Evolutionary conservation across 92 coral and sea anemone species (phyloP), one percentile per base, ranked within the genome.

Genomic region (Epizoanthus scotinus): DNA sequence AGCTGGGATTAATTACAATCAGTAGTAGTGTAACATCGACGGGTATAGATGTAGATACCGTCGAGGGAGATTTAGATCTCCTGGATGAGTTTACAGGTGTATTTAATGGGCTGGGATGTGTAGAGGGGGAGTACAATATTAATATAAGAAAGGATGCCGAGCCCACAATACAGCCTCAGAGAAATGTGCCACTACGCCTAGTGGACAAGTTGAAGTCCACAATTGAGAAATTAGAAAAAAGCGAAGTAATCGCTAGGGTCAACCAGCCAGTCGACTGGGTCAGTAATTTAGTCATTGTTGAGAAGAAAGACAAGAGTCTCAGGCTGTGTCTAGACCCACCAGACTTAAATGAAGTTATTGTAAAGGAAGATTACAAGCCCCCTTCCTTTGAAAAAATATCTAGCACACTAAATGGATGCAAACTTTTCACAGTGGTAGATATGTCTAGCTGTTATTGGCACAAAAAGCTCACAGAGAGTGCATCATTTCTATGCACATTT

Each of bases 391-490:
- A 85, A 80, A 71, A 63, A 59, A 80, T 70, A 54, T 85, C 85
- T 28, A 79, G 70, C 64, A 80, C 61, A 44, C 64, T 79, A 8
- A 80, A 85, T 53, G 77, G 85, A 38, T 71, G 73, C n/a, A 70
- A 82, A 20, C 24, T 55, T 36, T 71, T 82, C 78, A 68, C 73
- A 31, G 79, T 82, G 14, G 77, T 85, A 60, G 85, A 84, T 56
- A 84, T 65, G 87, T 44, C 82, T 47, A 84, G 71, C 63, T 85
- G 85, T 72, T 85, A 86, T 52, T 79, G 85, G 89, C 82, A 86
- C 81, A 64, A 86, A 79, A 71, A 64, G 60, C 81, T 77, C 19
- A 78, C 84, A 57, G 87, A 71, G 10, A 64, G 60, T 49, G 77
- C 84, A 34, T 83, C 82, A 58, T 24, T 70, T 21, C 75, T 77